phyloP scores from a whole-genome alignment of 2,797 vertebrate genomes.

The Setipinna tenuifilis region DNA sequence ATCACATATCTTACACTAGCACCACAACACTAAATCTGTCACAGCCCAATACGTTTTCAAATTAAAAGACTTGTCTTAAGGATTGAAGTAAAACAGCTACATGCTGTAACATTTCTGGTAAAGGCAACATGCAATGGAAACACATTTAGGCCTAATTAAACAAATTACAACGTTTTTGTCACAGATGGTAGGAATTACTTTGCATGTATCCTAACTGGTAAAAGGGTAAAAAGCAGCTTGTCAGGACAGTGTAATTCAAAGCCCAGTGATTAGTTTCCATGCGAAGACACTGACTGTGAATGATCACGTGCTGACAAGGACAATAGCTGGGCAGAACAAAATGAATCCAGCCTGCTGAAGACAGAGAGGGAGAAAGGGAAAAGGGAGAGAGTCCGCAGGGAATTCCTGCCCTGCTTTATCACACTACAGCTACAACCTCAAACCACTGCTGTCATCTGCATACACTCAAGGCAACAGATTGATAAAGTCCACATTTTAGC shows the following conservation, averaged over 20 bases:
- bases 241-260: background rate
- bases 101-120: background rate
- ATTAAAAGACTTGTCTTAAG: background rate
- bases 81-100: background rate
- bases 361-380: background rate
- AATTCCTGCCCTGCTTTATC: background rate
- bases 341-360: background rate
- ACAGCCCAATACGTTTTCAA: too few species aligned
- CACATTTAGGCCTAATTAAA: background rate
- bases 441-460: background rate
- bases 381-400: background rate
- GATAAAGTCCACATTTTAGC: constrained; percentile 47
- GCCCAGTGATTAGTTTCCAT: background rate
- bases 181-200: background rate
- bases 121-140: background rate
- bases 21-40: background rate
- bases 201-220: too few species aligned
- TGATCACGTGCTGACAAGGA: background rate
- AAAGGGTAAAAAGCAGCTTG: background rate
- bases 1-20: background rate
- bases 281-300: background rate
- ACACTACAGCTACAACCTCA: constrained; percentile 24
- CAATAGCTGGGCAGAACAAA: background rate
- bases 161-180: background rate
- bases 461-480: constrained; percentile 34